Conservation (phyloP, 1,140 invertebrate genomes). For the Wiebesia pumilae region DNA sequence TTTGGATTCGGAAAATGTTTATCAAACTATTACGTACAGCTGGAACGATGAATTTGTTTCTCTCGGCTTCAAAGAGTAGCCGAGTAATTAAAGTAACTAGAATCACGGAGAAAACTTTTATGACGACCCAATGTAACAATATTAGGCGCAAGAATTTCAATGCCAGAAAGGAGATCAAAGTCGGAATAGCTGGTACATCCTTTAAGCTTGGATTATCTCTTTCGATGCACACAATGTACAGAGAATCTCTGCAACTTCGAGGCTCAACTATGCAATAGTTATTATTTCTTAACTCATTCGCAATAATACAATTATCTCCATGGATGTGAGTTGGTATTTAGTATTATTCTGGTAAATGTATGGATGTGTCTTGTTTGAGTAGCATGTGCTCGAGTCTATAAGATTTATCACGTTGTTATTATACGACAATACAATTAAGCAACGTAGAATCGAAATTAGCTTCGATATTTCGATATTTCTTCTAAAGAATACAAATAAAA, state of each 20-base stretch:
- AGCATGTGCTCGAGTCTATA: too few species aligned
- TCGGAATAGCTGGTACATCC: constrained; percentile 53
- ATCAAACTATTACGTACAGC: not conserved
- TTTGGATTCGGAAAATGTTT: too few species aligned
- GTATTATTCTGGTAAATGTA: constrained; percentile 16
- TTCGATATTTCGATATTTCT: too few species aligned
- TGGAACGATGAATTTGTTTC: constrained; percentile 25
- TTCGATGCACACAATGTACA: not conserved
- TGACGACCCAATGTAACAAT: constrained; percentile 27
- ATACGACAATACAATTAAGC: too few species aligned
- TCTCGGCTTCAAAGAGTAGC: not conserved
- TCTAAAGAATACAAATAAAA: too few species aligned
- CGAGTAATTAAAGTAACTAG: not conserved
- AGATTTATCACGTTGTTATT: too few species aligned
- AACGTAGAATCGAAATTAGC: too few species aligned
- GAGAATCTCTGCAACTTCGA: constrained; percentile 34
- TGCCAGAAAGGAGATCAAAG: constrained; percentile 51
- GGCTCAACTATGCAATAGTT: constrained; percentile 25
- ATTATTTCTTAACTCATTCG: constrained; percentile 17
- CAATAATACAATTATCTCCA: constrained; percentile 36
- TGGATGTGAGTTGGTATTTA: constrained; percentile 14
- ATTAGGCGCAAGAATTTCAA: not conserved
- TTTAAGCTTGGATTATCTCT: constrained; percentile 33
- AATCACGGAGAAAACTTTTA: constrained; percentile 1
- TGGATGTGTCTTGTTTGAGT: not conserved